phyloP scores from a whole-genome alignment of 2,797 vertebrate genomes.

The Cyclura pinguis region DNA sequence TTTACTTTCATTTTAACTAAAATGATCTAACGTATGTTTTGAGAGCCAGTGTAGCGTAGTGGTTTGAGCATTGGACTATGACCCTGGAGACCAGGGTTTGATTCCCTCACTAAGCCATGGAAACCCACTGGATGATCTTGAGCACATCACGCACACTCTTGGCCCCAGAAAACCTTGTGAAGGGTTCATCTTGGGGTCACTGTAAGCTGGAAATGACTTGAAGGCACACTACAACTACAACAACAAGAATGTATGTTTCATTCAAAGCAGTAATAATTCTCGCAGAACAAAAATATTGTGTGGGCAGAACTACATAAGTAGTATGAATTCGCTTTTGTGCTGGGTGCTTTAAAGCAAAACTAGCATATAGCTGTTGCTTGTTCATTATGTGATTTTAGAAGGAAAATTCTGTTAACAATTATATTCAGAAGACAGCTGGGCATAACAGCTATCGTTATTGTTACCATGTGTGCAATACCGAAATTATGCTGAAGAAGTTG shows the following conservation, averaged over 20 bases:
- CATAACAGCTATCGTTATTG: constrained; percentile 14
- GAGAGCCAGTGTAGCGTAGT: too few relatives aligned
- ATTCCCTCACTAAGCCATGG: too few relatives aligned
- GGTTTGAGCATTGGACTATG: too few relatives aligned
- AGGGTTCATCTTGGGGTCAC: too few relatives aligned
- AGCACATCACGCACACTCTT: too few relatives aligned
- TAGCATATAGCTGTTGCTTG: constrained; percentile 57
- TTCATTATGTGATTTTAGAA: constrained; percentile 47
- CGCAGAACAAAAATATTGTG: background rate
- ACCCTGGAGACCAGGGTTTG: too few relatives aligned
- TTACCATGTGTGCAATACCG: background rate
- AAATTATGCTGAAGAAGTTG: constrained; percentile 35
- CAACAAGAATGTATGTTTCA: constrained; percentile 1
- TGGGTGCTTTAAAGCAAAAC: constrained; percentile 63
- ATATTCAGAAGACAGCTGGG: constrained; percentile 61
- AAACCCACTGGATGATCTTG: too few relatives aligned
- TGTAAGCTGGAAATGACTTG: too few relatives aligned
- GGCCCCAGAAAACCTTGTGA: too few relatives aligned
- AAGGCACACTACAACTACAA: too few relatives aligned
- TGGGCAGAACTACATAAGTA: constrained; percentile 56
- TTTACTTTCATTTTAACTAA: background rate
- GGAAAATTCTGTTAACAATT: constrained; percentile 62
- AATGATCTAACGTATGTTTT: background rate
- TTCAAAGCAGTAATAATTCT: background rate
- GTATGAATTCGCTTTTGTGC: constrained; percentile 60